Base-by-base conservation (phyloP, 2,113 vertebrate genomes). In the Microcebus jonahi region DNA sequence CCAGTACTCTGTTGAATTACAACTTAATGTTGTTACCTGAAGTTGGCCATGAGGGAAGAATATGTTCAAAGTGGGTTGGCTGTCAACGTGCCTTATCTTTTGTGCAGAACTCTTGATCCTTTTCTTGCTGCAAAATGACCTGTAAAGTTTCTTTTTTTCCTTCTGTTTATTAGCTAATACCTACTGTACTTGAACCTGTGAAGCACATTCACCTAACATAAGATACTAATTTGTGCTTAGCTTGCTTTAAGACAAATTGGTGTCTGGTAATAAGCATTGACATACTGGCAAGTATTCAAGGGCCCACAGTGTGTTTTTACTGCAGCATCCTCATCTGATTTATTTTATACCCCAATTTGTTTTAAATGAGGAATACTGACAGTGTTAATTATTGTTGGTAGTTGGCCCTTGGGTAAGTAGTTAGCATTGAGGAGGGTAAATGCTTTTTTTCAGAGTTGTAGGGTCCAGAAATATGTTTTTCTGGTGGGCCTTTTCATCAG, bases 121-220 rank as follows among this genome's bases (percentile, higher is more conserved):
- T 87, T 92, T 91, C 34, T 68, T 65, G 25, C 42, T 94, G 80
- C 25, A 67, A 80, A 84, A 68, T 77, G 48, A 70, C 42, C 59
- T 90, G 3, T 70, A 48, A 34, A n/a, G 13, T 75, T 88, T 57
- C 7, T 50, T 87, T 77, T 96, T 95, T 70, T 25, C 57, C n/a
- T 12, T 76, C 25, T 76, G 31, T 84, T 82, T 88, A 11, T 73
- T 65, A 50, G 34, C 48, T 84, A 21, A 0, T 45, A 2, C 42
- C 25, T 63, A 23, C 50, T n/a, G 4, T 53, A 8, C n/a, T 85
- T 61, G 76, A 68, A 59, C 34, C 81, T 57, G 31, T 82, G 73
- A 50, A 83, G 31, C 63, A 57, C 42, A 39, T 42, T 94, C 34
- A 34, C 39, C 34, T 70, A 57, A 36, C 23, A 8, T n/a, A 71